phyloP scores from a whole-genome alignment of 2,888 invertebrate species.

The Dugesia japonica region DNA sequence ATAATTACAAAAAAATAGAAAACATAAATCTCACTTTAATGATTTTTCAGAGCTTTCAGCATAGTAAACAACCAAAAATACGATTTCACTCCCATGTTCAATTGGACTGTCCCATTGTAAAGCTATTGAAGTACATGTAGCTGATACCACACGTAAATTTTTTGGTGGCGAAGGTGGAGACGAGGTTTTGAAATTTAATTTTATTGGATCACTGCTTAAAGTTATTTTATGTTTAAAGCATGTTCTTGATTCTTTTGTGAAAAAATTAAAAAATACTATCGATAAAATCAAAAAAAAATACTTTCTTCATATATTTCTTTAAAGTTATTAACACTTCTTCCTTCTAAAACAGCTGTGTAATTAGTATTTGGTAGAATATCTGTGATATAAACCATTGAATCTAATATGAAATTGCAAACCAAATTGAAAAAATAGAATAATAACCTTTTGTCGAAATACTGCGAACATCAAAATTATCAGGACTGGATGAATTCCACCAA shows the following conservation, averaged over 20 bases:
- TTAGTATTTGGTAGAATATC: not conserved
- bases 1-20: no score
- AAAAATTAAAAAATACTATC: not conserved
- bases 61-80: not conserved
- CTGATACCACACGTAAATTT: not conserved
- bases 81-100: constrained; percentile 14
- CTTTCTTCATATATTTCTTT: constrained; percentile 20
- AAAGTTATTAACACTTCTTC: not conserved
- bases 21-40: not conserved
- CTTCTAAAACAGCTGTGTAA: not conserved
- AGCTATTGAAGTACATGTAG: not conserved
- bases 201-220: not conserved
- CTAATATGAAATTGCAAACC: no score
- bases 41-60: not conserved
- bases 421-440: no score
- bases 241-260: not conserved
- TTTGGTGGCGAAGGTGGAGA: not conserved
- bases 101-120: constrained; percentile 5
- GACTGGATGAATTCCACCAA: not conserved
- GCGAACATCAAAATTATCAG: not conserved
- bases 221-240: not conserved
- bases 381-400: not conserved
- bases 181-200: not conserved
- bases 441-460: constrained; percentile 3
- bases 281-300: not conserved